Evolutionary conservation across 2,888 invertebrate species (phyloP), one percentile per base, ranked within the genome.

Genomic region (Acrobeloides nanus): DNA sequence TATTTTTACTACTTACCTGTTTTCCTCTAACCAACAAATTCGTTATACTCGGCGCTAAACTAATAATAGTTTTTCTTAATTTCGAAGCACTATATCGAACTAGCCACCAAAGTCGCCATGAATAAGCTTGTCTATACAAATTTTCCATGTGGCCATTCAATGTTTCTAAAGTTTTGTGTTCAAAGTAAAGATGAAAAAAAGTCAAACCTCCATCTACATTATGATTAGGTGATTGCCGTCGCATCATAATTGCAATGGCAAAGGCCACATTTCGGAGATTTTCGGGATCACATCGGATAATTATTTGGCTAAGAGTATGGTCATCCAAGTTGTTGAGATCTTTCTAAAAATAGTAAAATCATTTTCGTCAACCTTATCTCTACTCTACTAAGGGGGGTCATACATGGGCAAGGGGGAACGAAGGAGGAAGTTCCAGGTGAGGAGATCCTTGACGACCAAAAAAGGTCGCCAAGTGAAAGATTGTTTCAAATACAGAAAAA

Each of bases 1-100:
- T n/a, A n/a, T n/a, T n/a, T n/a, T n/a, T n/a, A n/a, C 3, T 6
- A n/a, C 59, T 52, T 33, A 87, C 88, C 82, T 93, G 92, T 77
- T 95, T 97, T 54, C 95, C 95, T 76, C 90, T 87, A 33, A 97
- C 97, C 38, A 97, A 81, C 59, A 97, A 87, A 31, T 89, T 88
- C 33, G 97, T 97, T 68, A 97, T 90, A 73, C 90, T 92, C 4
- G 97, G 97, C 76, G 92, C 92, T 69, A 97, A 87, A 57, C 90
- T 90, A 78, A 97, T 95, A 8, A 95, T 93, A 46, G 89, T 85
- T 76, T 95, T 93, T 75, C 84, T 83, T 51, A 97, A 80, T 46
- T 93, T 80, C 64, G 89, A 89, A 57, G 90, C 89, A 72, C 92
- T 90, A 76, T 89, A 88, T 44, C 97, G 83, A 37, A 97, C 90